phyloP scores from a whole-genome alignment of 2,888 invertebrate species.

The Tigriopus californicus region DNA sequence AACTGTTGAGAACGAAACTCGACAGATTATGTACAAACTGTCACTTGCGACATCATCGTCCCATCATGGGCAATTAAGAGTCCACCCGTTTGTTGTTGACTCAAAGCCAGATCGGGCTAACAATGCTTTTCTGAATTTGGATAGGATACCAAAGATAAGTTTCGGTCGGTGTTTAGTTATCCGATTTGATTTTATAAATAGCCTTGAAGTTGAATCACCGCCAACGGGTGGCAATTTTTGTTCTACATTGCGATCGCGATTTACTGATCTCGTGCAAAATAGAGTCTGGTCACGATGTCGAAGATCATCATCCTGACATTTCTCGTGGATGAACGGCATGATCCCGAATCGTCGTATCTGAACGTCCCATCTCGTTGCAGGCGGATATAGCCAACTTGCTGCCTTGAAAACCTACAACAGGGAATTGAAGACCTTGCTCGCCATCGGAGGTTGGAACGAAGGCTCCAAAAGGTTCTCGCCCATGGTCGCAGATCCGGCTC shows the following conservation, averaged over 20 bases:
- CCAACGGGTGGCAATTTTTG: neutral
- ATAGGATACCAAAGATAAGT: too few species aligned
- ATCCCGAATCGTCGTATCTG: neutral
- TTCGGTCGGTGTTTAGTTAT: too few species aligned
- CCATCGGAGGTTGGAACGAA: slow-evolving; percentile 88
- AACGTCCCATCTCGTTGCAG: slow-evolving; percentile 30
- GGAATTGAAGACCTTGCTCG: slow-evolving; percentile 68
- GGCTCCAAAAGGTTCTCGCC: slow-evolving; percentile 71
- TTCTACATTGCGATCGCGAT: neutral
- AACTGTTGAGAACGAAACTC: neutral
- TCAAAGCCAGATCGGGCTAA: too few species aligned
- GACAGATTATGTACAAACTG: too few species aligned
- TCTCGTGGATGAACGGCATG: neutral
- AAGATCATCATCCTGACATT: neutral
- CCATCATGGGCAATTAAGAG: too few species aligned
- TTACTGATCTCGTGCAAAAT: too few species aligned
- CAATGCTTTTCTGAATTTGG: too few species aligned
- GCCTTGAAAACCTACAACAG: slow-evolving; percentile 83
- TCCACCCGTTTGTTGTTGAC: too few species aligned
- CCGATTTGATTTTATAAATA: too few species aligned
- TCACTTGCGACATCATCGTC: too few species aligned
- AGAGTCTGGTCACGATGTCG: neutral
- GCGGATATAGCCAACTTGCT: slow-evolving; percentile 82
- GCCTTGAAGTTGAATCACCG: too few species aligned
- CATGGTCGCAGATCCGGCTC: slow-evolving; percentile 58